Percentiles rank a stretch among this genome's conserved stretches.
phyloP scores from a whole-genome alignment of 2,888 invertebrate species.

The Nymphalis polychloros region DNA sequence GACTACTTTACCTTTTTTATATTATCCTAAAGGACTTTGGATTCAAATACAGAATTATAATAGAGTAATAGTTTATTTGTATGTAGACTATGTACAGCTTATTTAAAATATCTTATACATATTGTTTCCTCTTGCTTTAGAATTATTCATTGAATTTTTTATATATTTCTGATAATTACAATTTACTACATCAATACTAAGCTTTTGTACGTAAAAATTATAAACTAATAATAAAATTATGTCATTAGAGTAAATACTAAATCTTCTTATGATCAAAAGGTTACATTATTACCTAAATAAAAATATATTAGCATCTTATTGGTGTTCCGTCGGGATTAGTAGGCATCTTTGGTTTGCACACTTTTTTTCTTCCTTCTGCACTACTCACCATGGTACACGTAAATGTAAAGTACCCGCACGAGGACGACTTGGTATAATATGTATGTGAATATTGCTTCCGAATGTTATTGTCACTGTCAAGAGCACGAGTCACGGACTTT shows the following conservation, averaged over 20 bases:
- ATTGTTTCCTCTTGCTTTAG: neutral
- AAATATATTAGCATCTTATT: slow-evolving; percentile 75
- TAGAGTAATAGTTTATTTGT: neutral
- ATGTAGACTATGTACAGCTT: slow-evolving; percentile 5
- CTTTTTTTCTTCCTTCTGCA: slow-evolving; percentile 88
- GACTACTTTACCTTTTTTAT: neutral
- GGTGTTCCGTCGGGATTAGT: slow-evolving; percentile 88
- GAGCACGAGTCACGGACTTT: slow-evolving; percentile 89
- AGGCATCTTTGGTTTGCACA: slow-evolving; percentile 90
- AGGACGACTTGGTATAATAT: slow-evolving; percentile 92
- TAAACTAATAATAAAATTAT: slow-evolving; percentile 4
- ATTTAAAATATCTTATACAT: slow-evolving; percentile 3
- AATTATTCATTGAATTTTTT: no score
- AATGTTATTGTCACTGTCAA: slow-evolving; percentile 83
- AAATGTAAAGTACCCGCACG: slow-evolving; percentile 93
- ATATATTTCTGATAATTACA: no score
- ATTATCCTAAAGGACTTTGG: neutral
- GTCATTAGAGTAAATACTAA: slow-evolving; percentile 16
- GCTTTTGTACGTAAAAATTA: neutral
- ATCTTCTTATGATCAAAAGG: neutral
- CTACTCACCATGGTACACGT: slow-evolving; percentile 91
- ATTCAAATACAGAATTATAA: neutral
- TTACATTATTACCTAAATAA: slow-evolving; percentile 6
- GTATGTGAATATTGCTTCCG: slow-evolving; percentile 89
- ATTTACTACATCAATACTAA: neutral